Base-by-base conservation (phyloP, 2,113 vertebrate genomes). In the Capreolus pygargus region DNA sequence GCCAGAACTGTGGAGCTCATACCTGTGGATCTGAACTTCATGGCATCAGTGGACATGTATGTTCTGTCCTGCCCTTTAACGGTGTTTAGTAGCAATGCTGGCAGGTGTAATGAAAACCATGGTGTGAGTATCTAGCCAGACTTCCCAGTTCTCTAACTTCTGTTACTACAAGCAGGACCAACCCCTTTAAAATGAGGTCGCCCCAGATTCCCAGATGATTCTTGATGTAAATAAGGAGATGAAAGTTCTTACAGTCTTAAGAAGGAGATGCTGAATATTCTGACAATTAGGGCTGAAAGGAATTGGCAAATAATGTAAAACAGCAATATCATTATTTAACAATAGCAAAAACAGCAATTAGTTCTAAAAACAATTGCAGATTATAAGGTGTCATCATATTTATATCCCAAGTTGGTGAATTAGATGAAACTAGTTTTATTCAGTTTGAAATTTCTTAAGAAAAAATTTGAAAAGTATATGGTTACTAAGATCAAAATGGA, bases 291-390 rank as follows among this genome's bases (percentile, higher is more conserved):
- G 7, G 23, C 25, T 52, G 25, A 94, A 3, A 12, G 14, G 43
- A 58, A 54, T 6, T 60, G 85, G n/a, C n/a, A 89, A 93, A 93
- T 85, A 90, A 45, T 74, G 4, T 86, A 86, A 95, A 81, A 81
- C 7, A 67, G 7, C 12, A 85, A 79, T 58, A 58, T 43, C 61
- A 81, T 25, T 90, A 82, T 76, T 93, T 76, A 43, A 19, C 6
- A 61, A 52, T 86, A 25, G 19, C 58, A 61, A 92, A 95, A 76
- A 36, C 19, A 89, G 33, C 33, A 60, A 86, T 21, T 50, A 47
- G 50, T 60, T 90, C n/a, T 55, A 7, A 7, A 95, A 84, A 85
- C 84, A 89, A 82, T 58, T 89, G 6, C 30, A 86, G 94, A 86
- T 86, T 57, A 92, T 47, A 84, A 28, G 54, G 39, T 12, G 0